Percentiles rank a stretch among this genome's conserved stretches.
phyloP scores from a whole-genome alignment of 2,113 vertebrate species.

The Campylomormyrus numenius region DNA sequence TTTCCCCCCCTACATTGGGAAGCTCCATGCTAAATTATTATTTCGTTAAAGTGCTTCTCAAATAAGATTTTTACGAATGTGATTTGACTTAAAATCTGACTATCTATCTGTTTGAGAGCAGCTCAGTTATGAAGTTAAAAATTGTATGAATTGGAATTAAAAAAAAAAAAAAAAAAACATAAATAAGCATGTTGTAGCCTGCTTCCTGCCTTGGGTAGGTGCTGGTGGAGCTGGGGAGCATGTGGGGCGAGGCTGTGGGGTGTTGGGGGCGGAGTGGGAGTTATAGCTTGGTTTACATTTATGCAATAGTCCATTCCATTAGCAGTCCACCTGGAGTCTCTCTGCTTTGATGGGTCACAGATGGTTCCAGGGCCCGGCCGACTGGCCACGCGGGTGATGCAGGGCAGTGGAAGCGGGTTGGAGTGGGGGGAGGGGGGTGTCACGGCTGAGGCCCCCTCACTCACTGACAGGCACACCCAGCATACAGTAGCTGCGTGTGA shows the following conservation, averaged over 20 bases:
- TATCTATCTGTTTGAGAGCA: not conserved
- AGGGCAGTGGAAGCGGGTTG: conserved; percentile 17
- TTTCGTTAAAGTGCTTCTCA: not conserved
- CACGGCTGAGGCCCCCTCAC: conserved; percentile 14
- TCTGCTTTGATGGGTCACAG: conserved; percentile 23
- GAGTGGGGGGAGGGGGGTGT: conserved; percentile 1
- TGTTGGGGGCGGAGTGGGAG: not conserved
- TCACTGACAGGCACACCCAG: conserved; percentile 10
- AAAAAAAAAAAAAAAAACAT: too few relatives aligned
- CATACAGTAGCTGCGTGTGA: not conserved
- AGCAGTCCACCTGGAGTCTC: conserved; percentile 22
- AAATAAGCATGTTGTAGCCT: not conserved
- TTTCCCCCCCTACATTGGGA: not conserved
- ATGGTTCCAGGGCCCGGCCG: conserved; percentile 12
- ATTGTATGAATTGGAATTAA: not conserved
- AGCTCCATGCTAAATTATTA: not conserved
- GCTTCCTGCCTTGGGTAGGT: not conserved
- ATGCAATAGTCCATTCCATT: conserved; percentile 26
- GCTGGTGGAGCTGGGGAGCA: not conserved
- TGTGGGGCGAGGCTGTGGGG: not conserved
- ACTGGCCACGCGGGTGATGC: not conserved
- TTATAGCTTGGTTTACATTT: conserved; percentile 4
- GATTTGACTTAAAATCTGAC: not conserved
- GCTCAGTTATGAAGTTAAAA: not conserved
- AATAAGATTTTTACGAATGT: not conserved